Conservation (phyloP, 2,797 vertebrate genomes). For the Melanotaenia maccullochi region DNA sequence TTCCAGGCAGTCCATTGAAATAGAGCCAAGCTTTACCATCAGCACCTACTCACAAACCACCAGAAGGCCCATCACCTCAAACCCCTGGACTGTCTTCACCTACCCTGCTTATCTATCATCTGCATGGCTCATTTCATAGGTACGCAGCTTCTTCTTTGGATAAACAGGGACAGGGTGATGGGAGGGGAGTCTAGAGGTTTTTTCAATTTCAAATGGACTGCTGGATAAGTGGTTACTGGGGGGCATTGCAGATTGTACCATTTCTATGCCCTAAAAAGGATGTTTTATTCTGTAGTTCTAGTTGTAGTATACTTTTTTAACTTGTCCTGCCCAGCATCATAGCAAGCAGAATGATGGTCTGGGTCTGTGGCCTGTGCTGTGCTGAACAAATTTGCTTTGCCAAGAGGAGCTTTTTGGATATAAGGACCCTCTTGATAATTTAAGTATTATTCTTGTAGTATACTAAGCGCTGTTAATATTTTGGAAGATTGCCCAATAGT, state of each 20-base stretch:
- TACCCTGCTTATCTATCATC: conserved; percentile 20
- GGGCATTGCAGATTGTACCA: background rate
- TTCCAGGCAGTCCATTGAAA: conserved; percentile 30
- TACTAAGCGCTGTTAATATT: background rate
- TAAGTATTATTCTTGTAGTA: background rate
- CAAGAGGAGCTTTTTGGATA: too few relatives aligned
- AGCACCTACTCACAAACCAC: conserved; percentile 35
- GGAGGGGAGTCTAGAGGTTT: conserved; percentile 1
- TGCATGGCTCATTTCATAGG: conserved; percentile 18
- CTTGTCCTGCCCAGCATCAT: too few relatives aligned
- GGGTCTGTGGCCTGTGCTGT: too few relatives aligned
- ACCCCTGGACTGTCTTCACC: conserved; percentile 18
- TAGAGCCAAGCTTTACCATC: conserved; percentile 30
- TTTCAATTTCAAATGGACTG: conserved; percentile 1
- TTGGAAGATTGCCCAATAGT: conserved; percentile 13
- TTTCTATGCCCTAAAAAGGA: conserved; percentile 4
- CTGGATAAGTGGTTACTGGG: background rate
- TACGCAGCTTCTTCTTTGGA: conserved; percentile 2
- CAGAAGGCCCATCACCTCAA: conserved; percentile 29
- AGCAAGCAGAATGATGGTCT: too few relatives aligned
- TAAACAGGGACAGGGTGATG: background rate
- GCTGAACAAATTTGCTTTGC: too few relatives aligned
- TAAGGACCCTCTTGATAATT: too few relatives aligned
- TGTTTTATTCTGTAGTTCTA: background rate
- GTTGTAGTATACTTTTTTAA: too few relatives aligned